Evolutionary conservation across 2,113 vertebrate species (phyloP), one percentile per base, ranked within the genome.

Genomic region (Peucedramus taeniatus): DNA sequence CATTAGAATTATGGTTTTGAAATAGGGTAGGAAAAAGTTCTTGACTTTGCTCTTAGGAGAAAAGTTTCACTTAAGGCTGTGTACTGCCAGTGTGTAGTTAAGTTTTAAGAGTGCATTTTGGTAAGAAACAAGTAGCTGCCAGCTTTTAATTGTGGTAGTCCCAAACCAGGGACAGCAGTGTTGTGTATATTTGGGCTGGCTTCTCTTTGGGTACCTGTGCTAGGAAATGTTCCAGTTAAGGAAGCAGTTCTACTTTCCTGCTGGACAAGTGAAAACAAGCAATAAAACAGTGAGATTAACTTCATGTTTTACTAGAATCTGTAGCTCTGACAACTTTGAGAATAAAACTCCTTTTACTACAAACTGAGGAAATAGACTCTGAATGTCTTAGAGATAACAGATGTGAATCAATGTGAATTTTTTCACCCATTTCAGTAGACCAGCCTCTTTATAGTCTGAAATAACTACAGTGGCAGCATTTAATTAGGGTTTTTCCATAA

Each of bases 121-220:
- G 2, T 53, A 37, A 37, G 51, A 33, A 87, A 31, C 7, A 28
- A 49, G 44, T 10, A 26, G 40, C 26, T 91, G 31, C 14, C 64
- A 13, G 33, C 28, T 76, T 68, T 77, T 11, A 26, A 31, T 50
- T 30, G 60, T 50, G 37, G 1, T 4, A 7, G 21, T 54, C 13
- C 86, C 20, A 10, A 7, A 47, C 21, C 63, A 83, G 63, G 33
- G 40, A 19, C 15, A 28, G 1, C 3, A 35, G 45, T 0, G 0
- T 3, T 27, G 35, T 2, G 35, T 4, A 7, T 2, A 0, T 11
- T 26, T 44, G 22, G 50, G 69, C 64, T 56, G 51, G 11, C 7
- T 6, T 64, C 51, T 40, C 20, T 64, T 14, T 64, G 51, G 66
- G 30, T 9, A 0, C 20, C 66, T 40, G 1, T 22, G 45, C 28